Base-by-base conservation (phyloP, 2,113 vertebrate genomes). In the Orientallactaga bullata region DNA sequence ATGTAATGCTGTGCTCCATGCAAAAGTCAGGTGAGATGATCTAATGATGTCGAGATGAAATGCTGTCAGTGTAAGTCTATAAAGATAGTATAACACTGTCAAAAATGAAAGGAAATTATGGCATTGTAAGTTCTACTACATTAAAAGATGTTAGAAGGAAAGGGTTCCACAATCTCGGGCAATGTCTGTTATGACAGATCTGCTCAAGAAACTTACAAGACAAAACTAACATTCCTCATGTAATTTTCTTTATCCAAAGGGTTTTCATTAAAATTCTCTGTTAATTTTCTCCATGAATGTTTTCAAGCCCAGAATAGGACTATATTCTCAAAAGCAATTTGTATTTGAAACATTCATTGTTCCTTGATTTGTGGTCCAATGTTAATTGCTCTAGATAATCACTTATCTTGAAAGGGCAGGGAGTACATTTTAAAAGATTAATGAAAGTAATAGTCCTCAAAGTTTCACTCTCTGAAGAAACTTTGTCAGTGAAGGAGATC, bases 121-220 rank as follows among this genome's bases (percentile, higher is more conserved):
- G 93, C 95, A 88, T 73, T 95, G 85, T 95, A 95, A 98, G 91
- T 97, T 98, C 97, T 96, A 97, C 97, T 96, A 98, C 90, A 94
- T 96, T 97, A 96, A 97, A 97, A 98, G 96, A 96, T 95, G 95
- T 94, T 95, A 95, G 96, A 97, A 96, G 97, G 96, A 97, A 97
- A 96, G 80, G 92, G 93, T 97, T 93, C 96, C 96, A 97, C 96
- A 92, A 92, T 60, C 95, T 91, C 79, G 97, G 95, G 95, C 97
- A 97, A 96, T 74, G 85, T 97, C 98, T 98, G 97, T 98, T 98
- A 96, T 97, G 98, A 98, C 98, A 98, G 97, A 98, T 97, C 94
- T 95, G 86, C 87, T 97, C 88, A 95, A 95, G 96, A 79, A 97
- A 94, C 90, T 97, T 96, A 89, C 95, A 97, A 98, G 93, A 95